A percentile compares a stretch with the other conserved stretches of the same genome.
These are phyloP conservation scores for Apotomis betuletana DNA, from an alignment of 2,888 invertebrate genomes.

Conservation along the genomic window DNA sequence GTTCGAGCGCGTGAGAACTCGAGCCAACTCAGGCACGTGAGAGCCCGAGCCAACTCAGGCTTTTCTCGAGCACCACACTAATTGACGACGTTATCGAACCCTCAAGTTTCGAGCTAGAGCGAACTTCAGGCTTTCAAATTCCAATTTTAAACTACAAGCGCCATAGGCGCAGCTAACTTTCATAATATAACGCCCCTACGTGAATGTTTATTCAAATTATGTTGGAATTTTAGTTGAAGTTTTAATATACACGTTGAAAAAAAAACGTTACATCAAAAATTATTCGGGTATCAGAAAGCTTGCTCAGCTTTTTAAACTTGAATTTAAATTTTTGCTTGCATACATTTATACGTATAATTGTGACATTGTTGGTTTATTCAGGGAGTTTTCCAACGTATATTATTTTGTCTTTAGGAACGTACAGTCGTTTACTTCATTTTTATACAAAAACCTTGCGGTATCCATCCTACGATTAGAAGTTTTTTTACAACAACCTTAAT, in stretches of 20 bases:
- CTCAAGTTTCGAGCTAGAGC: constrained; percentile 64
- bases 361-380: too few species aligned
- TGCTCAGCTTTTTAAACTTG: not conserved
- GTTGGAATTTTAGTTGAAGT: constrained; percentile 45
- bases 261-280: not conserved
- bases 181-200: constrained; percentile 56
- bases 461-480: too few species aligned
- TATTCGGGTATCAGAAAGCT: not conserved
- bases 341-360: too few species aligned
- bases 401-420: too few species aligned
- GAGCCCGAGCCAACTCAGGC: constrained; percentile 43
- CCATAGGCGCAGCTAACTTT: constrained; percentile 62
- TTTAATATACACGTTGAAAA: not conserved
- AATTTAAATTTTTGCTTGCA: not conserved
- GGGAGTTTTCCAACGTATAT: too few species aligned
- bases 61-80: constrained; percentile 61
- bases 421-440: too few species aligned
- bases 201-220: constrained; percentile 44
- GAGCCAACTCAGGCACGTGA: constrained; percentile 43
- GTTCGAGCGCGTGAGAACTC: constrained; percentile 43
- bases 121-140: constrained; percentile 70
- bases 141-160: constrained; percentile 73
- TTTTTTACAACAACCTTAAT: too few species aligned
- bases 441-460: too few species aligned
- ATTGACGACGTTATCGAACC: constrained; percentile 76